Evolutionary conservation across 2,113 vertebrate species (phyloP).

Genomic region (Pterocles gutturalis): DNA sequence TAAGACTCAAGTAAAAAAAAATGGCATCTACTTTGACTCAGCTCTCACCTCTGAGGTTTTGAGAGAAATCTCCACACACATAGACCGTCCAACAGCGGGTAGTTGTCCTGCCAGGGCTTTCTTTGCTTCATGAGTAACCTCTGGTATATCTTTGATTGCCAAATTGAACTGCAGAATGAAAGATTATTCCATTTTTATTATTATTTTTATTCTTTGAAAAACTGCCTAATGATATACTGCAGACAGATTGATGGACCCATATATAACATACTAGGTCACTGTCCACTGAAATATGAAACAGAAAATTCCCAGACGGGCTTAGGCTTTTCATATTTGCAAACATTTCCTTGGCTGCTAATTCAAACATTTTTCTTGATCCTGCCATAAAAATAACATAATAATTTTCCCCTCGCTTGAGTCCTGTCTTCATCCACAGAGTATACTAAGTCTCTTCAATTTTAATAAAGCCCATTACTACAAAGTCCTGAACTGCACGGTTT

Average conservation of each 20-base stretch:
- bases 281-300: background rate
- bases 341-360: background rate
- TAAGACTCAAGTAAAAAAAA: background rate
- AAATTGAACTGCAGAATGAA: conserved; percentile 90
- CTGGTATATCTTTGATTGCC: conserved; percentile 98
- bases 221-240: background rate
- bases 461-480: background rate
- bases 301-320: background rate
- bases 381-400: background rate
- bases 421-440: background rate
- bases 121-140: conserved; percentile 99
- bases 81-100: conserved; percentile 92
- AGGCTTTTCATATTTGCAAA: background rate
- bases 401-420: background rate
- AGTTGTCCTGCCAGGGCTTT: conserved; percentile 95
- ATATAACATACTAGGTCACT: background rate
- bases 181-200: background rate
- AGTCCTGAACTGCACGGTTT: background rate
- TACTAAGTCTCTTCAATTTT: background rate
- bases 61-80: conserved; percentile 98
- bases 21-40: background rate
- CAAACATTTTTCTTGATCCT: background rate
- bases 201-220: conserved; percentile 19
- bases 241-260: background rate
- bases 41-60: conserved; percentile 95